These are phyloP conservation scores for Rhyzopertha dominica DNA, from an alignment of 1,140 invertebrate species.

Conservation along the genomic window DNA sequence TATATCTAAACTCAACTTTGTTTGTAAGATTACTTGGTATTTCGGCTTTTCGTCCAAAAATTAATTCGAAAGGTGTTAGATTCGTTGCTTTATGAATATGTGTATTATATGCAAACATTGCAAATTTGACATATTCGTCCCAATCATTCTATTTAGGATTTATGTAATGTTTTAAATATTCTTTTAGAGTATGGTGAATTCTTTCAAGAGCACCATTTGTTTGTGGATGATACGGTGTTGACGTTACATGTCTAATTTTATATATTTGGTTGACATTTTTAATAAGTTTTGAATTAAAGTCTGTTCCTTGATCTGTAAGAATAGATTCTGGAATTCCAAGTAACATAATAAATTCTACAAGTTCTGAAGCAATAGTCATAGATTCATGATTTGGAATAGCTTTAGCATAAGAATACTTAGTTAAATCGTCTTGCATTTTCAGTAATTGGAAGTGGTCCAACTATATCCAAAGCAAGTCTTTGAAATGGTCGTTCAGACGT, in stretches of 20 bases:
- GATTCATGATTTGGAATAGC: slow-evolving; percentile 41
- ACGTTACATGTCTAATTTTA: slow-evolving; percentile 28
- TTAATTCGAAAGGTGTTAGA: slow-evolving; percentile 34
- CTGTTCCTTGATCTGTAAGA: slow-evolving; percentile 34
- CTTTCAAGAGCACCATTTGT: slow-evolving; percentile 41
- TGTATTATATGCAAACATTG: slow-evolving; percentile 44
- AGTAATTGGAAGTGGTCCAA: slow-evolving; percentile 32
- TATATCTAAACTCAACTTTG: slow-evolving; percentile 23
- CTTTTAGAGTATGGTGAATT: slow-evolving; percentile 39
- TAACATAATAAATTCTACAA: slow-evolving; percentile 31
- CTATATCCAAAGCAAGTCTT: slow-evolving; percentile 34
- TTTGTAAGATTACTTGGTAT: slow-evolving; percentile 10
- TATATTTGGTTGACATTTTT: slow-evolving; percentile 33
- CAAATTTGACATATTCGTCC: slow-evolving; percentile 39
- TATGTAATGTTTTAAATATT: slow-evolving; percentile 45
- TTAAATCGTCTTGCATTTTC: slow-evolving; percentile 39
- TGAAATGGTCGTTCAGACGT: slow-evolving; percentile 17
- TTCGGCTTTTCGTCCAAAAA: slow-evolving; percentile 21
- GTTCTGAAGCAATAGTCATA: slow-evolving; percentile 30
- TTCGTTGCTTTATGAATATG: slow-evolving; percentile 27
- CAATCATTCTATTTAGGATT: slow-evolving; percentile 41
- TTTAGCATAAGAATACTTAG: slow-evolving; percentile 38
- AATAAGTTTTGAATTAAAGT: slow-evolving; percentile 36
- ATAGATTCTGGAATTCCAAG: slow-evolving; percentile 28
- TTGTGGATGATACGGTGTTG: slow-evolving; percentile 34